Evolutionary conservation across 2,797 vertebrate species (phyloP).

Genomic region (Sebastolobus altivelis): DNA sequence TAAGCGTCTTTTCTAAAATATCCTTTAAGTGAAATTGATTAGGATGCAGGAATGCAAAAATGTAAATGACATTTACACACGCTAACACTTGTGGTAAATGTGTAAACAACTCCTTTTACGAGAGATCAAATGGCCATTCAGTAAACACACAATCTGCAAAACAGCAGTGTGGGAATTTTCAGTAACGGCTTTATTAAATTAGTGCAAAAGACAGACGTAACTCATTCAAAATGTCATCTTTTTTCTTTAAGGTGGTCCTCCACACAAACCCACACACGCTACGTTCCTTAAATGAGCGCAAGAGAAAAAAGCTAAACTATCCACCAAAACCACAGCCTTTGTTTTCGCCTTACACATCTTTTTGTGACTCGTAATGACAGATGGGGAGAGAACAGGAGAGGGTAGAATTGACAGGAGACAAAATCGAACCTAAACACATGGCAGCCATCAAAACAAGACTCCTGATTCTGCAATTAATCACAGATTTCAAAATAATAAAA

Average conservation of each 20-base stretch:
- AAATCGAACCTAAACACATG: conserved; percentile 72
- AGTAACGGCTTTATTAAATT: conserved; percentile 92
- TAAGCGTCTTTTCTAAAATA: not conserved
- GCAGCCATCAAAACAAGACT: conserved; percentile 74
- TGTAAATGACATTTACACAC: not conserved
- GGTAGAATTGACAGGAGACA: conserved; percentile 59
- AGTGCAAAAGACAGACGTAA: conserved; percentile 91
- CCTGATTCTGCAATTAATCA: conserved; percentile 70
- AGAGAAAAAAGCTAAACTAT: conserved; percentile 75
- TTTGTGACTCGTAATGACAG: conserved; percentile 61
- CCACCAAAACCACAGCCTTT: conserved; percentile 77
- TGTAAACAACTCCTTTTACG: not conserved
- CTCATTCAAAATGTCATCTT: conserved; percentile 88
- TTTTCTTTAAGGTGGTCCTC: conserved; percentile 79
- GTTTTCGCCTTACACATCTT: conserved; percentile 72
- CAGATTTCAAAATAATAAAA: conserved; percentile 59
- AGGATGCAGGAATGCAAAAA: not conserved
- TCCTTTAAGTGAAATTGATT: not conserved
- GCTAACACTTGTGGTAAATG: not conserved
- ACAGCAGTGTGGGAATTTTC: conserved; percentile 81
- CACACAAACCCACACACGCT: conserved; percentile 76
- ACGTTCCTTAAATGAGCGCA: conserved; percentile 73
- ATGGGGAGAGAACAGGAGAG: conserved; percentile 54
- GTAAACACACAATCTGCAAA: conserved; percentile 49
- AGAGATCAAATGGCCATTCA: not conserved